These are phyloP conservation scores for Patiria pectinifera DNA, from an alignment of 53 echinoderm and acorn worm species.

Conservation along the genomic window DNA sequence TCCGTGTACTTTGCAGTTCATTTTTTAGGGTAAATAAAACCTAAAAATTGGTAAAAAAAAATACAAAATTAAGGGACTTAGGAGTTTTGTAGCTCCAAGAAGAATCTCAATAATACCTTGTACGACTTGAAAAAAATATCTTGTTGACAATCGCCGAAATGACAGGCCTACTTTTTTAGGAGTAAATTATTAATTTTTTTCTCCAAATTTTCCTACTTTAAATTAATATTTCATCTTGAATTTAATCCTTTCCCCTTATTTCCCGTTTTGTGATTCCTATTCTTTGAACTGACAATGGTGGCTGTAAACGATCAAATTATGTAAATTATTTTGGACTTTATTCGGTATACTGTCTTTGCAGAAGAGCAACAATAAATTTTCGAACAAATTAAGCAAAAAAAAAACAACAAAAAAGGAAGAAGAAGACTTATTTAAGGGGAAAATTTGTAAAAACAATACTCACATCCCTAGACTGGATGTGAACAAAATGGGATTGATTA, in stretches of 20 bases:
- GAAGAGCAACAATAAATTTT: not conserved
- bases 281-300: conserved; percentile 11
- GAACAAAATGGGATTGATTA: not conserved
- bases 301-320: not conserved
- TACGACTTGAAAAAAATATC: conserved; percentile 1
- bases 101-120: conserved; percentile 9
- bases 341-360: not conserved
- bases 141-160: conserved; percentile 58
- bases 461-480: not conserved
- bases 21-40: not conserved
- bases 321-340: not conserved
- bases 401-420: not conserved
- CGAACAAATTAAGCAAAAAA: not conserved
- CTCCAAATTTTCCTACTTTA: not conserved
- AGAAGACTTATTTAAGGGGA: not conserved
- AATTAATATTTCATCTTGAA: conserved; percentile 6
- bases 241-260: not conserved
- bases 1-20: not conserved
- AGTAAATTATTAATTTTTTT: not conserved
- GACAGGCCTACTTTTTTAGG: conserved; percentile 24
- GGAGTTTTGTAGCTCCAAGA: no score
- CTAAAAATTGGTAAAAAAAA: no score
- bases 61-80: no score
- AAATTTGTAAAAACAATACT: not conserved
- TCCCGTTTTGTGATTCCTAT: not conserved